phyloP scores from a whole-genome alignment of 2,888 invertebrate species.

The Ochropleura plecta region DNA sequence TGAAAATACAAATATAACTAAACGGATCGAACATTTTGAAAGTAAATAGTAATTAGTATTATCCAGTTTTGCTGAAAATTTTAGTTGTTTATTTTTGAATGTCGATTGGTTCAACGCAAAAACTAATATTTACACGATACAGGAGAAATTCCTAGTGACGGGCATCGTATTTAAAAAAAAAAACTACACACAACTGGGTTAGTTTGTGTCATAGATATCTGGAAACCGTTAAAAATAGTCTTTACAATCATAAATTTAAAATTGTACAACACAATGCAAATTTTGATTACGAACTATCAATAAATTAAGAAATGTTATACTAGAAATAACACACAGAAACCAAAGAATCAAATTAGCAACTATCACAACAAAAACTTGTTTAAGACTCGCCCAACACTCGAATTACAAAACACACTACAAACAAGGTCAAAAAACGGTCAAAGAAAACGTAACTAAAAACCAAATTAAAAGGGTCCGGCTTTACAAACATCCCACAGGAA shows the following conservation, averaged over 20 bases:
- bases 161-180: no score
- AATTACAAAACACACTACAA: slow-evolving; percentile 47
- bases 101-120: no score
- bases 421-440: slow-evolving; percentile 45
- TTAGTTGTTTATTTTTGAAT: background rate
- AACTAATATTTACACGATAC: no score
- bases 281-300: background rate
- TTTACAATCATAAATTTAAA: background rate
- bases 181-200: background rate
- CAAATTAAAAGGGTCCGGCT: slow-evolving; percentile 70
- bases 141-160: no score
- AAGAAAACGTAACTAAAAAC: slow-evolving; percentile 65
- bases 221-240: background rate
- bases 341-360: slow-evolving; percentile 15
- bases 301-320: background rate
- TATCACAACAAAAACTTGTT: background rate
- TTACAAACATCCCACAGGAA: slow-evolving; percentile 74
- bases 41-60: slow-evolving; percentile 1
- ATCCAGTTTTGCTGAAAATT: background rate
- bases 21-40: slow-evolving; percentile 33
- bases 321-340: background rate
- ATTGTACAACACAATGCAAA: background rate
- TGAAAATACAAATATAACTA: slow-evolving; percentile 36
- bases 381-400: slow-evolving; percentile 21
- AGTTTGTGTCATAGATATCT: background rate